These are phyloP conservation scores for Semotilus atromaculatus DNA, from an alignment of 2,797 vertebrate species.

Conservation along the genomic window DNA sequence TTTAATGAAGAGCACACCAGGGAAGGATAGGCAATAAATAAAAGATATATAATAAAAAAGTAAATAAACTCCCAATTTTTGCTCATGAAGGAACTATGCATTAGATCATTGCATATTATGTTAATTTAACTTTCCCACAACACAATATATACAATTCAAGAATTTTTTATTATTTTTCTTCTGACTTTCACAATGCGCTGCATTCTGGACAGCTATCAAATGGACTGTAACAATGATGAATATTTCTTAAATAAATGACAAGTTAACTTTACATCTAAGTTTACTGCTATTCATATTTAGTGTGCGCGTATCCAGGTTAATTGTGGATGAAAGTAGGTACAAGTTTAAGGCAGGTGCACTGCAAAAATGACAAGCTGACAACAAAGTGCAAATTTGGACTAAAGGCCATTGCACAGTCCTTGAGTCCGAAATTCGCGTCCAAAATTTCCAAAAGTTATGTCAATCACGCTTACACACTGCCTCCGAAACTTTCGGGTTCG, in stretches of 20 bases:
- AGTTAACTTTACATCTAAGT: neutral
- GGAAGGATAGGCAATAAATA: slow-evolving; percentile 38
- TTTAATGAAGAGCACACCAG: slow-evolving; percentile 36
- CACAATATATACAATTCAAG: neutral
- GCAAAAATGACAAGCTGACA: neutral
- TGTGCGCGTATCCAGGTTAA: neutral
- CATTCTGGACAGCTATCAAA: slow-evolving; percentile 30
- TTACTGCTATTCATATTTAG: neutral
- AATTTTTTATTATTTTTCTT: neutral
- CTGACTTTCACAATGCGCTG: slow-evolving; percentile 5
- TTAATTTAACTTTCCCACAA: neutral
- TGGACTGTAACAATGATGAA: slow-evolving; percentile 21
- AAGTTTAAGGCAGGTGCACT: neutral
- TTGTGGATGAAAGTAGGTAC: neutral
- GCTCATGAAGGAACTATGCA: slow-evolving; percentile 34
- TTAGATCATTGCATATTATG: neutral
- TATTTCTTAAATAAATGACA: slow-evolving; percentile 28
- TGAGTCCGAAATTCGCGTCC: no score
- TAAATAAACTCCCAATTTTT: neutral
- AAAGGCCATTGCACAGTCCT: no score
- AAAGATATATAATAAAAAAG: neutral
- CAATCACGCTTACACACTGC: no score
- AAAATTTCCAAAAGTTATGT: no score
- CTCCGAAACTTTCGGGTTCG: no score
- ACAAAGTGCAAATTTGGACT: neutral